Conservation (phyloP, 2,888 invertebrate species). For the Drosophila aldrichi region DNA sequence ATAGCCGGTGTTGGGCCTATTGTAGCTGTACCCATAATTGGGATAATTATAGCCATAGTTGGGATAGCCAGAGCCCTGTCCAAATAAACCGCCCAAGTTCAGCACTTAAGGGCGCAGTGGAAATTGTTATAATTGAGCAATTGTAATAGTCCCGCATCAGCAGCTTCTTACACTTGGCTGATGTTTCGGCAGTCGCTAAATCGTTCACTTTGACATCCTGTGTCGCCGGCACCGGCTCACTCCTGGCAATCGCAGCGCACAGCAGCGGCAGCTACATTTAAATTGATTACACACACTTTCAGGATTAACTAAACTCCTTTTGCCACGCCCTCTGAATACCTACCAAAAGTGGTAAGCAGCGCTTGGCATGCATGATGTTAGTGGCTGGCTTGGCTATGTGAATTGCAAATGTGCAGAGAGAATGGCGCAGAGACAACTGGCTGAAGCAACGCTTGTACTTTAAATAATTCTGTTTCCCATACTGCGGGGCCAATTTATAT, state of each 20-base stretch:
- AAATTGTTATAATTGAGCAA: constrained; percentile 5
- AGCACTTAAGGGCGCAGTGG: constrained; percentile 67
- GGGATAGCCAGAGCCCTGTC: constrained; percentile 59
- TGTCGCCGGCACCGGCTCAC: constrained; percentile 31
- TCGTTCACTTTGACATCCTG: constrained; percentile 55
- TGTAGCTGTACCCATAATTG: constrained; percentile 55
- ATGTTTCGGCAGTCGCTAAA: constrained; percentile 80
- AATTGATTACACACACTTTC: constrained; percentile 7
- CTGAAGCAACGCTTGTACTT: constrained; percentile 65
- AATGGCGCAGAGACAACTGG: constrained; percentile 56
- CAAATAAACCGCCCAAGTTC: constrained; percentile 85
- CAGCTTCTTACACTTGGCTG: constrained; percentile 80
- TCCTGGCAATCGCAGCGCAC: constrained; percentile 21
- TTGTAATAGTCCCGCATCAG: neutral
- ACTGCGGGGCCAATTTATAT: constrained; percentile 82
- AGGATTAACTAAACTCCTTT: constrained; percentile 7
- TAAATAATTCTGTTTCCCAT: constrained; percentile 81
- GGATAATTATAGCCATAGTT: constrained; percentile 60
- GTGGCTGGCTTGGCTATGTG: constrained; percentile 3
- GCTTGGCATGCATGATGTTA: constrained; percentile 38
- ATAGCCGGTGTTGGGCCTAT: constrained; percentile 50
- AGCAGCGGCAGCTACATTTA: constrained; percentile 40
- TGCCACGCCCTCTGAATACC: constrained; percentile 15
- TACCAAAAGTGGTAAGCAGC: constrained; percentile 39
- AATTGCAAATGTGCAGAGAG: constrained; percentile 7